Base-by-base conservation (phyloP, 2,888 invertebrate species). In the Zygothrica quintamaculata region DNA sequence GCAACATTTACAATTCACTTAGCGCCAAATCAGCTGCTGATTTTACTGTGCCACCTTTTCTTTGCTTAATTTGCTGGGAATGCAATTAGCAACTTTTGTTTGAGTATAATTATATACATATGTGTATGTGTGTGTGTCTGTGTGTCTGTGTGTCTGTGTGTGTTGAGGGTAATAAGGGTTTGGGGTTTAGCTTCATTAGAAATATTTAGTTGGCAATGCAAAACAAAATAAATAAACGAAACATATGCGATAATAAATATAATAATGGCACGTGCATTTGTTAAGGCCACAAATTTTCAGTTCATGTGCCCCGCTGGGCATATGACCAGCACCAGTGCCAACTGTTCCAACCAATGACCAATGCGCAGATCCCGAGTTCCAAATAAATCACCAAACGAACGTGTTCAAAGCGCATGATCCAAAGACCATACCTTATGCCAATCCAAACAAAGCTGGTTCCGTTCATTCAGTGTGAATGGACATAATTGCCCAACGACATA, bases 161-260 rank as follows among this genome's bases (percentile, higher is more conserved):
- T n/a, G n/a, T n/a, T n/a, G n/a, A n/a, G n/a, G n/a, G n/a, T n/a
- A n/a, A n/a, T n/a, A 22, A 22, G 18, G 18, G 18, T 22, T 22
- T 22, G 18, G 18, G 18, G 18, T 22, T 55, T 13, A n/a, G 18
- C 18, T 68, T 52, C 58, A 52, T 68, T 52, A 47, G 47, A 55
- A 53, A 58, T 55, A 22, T 57, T n/a, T n/a, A n/a, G 40, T 51
- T 57, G 57, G 29, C 50, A 33, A 43, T 12, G 33, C 51, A 42
- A 31, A 52, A 31, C 43, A 33, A 12, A 13, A 15, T n/a, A 13
- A n/a, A 51, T 58, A 60, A 67, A 71, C 59, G 68, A 76, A 73
- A 58, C 74, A 67, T 57, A 77, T 52, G 61, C 77, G 64, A 74
- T 77, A 71, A 65, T 71, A 70, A 77, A 70, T 70, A 40, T 43